These are phyloP conservation scores for Carposina sasakii DNA, from an alignment of 1,140 invertebrate species.

Conservation along the genomic window DNA sequence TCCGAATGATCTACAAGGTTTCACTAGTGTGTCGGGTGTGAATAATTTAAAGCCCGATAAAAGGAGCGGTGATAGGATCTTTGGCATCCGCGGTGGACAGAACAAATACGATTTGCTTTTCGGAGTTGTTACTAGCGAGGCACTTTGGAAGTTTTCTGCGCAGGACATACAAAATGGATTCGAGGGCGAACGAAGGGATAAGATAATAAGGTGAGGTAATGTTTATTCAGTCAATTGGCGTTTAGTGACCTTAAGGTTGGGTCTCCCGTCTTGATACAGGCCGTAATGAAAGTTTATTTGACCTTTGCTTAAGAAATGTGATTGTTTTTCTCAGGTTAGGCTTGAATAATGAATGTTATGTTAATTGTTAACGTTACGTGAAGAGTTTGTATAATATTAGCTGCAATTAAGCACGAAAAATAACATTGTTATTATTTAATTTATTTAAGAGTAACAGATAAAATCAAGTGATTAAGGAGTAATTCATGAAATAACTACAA, in stretches of 20 bases:
- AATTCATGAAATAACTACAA: too few species aligned
- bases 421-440: too few species aligned
- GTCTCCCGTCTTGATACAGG: constrained; percentile 18
- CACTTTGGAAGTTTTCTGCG: constrained; percentile 86
- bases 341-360: too few species aligned
- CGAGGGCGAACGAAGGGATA: constrained; percentile 89
- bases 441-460: too few species aligned
- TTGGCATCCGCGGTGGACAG: constrained; percentile 56
- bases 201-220: constrained; percentile 80
- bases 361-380: too few species aligned
- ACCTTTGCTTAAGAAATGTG: too few species aligned
- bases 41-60: constrained; percentile 65
- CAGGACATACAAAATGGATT: constrained; percentile 92
- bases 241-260: constrained; percentile 19
- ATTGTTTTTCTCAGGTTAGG: too few species aligned
- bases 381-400: too few species aligned
- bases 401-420: too few species aligned
- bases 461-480: too few species aligned
- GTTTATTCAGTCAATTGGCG: constrained; percentile 44
- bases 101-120: constrained; percentile 87
- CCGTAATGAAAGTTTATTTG: constrained; percentile 27
- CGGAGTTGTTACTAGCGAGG: constrained; percentile 88
- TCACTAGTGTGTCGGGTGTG: constrained; percentile 57
- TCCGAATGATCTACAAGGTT: constrained; percentile 78
- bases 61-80: constrained; percentile 66